Base-by-base conservation (phyloP, 2,797 vertebrate genomes). In the Ciconia nigra region DNA sequence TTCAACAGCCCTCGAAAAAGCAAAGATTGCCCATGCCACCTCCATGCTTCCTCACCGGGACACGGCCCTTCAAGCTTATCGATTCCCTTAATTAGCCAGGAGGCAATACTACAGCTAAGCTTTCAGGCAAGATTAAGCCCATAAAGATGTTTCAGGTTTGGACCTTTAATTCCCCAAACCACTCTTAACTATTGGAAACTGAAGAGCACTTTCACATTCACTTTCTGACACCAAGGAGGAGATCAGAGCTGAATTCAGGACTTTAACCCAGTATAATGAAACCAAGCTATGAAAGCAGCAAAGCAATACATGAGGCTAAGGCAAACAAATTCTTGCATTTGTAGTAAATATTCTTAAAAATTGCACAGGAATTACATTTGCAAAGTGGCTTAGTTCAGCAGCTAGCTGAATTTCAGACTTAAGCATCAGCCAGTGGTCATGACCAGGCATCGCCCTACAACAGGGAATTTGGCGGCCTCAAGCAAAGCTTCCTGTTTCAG, bases 121-220 rank as follows among this genome's bases (percentile, higher is more conserved):
- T 42, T 26, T 5, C 59, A 14, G 61, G 16, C 25, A 37, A 33
- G 26, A 19, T 18, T 7, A 42, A 74, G 42, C 12, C 72, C 47
- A 31, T 5, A 25, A 39, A 58, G 72, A 4, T 0, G 9, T 9
- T 39, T 4, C 8, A 31, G 31, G 22, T 41, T 63, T 37, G 33
- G 65, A 41, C 49, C 57, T 77, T 51, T 0, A 2, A 46, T 37
- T 28, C 13, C 24, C 49, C 28, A n/a, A 46, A 18, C 5, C 35
- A 3, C 26, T 35, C 13, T 0, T 0, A 31, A 33, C 9, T 24
- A 22, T 31, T 13, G 24, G 47, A 28, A 66, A 7, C 16, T 1
- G 25, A 72, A 39, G 26, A 57, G 46, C 51, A 17, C 18, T 33
- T 77, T 29, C 62, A 49, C 5, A 5, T 1, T 7, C 7, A 3